A percentile compares a stretch with the other conserved stretches of the same genome.
Conservation (phyloP, 35 echinoderm and acorn worm genomes). For the Heliocidaris erythrogramma region DNA sequence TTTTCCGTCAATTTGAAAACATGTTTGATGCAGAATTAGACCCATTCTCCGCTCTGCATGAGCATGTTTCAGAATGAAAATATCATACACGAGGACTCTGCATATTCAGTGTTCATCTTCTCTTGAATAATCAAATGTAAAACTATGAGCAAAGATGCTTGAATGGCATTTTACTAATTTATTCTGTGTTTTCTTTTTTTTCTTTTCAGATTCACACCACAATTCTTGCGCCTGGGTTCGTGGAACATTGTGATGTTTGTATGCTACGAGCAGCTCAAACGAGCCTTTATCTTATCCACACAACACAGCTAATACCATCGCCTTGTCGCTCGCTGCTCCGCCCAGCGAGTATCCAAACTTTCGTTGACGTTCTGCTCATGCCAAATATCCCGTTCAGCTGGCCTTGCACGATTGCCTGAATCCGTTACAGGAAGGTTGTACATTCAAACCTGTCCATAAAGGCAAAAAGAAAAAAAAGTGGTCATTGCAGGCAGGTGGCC, state of each 20-base stretch:
- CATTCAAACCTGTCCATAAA: neutral
- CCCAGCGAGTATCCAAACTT: no score
- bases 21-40: no score
- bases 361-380: neutral
- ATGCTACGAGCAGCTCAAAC: constrained; percentile 88
- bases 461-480: neutral
- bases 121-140: no score
- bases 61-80: no score
- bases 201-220: constrained; percentile 83
- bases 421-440: neutral
- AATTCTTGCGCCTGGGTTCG: constrained; percentile 83
- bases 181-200: neutral
- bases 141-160: no score
- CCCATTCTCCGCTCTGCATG: no score
- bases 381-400: neutral
- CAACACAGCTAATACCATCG: constrained; percentile 5
- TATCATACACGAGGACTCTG: no score
- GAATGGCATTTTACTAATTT: no score
- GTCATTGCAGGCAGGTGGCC: neutral
- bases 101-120: no score
- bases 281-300: constrained; percentile 42
- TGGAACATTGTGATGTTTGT: constrained; percentile 99
- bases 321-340: neutral
- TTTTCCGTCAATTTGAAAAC: no score
- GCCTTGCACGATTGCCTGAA: neutral